Base-by-base conservation (phyloP, 2,797 vertebrate species). In the Parambassis ranga region DNA sequence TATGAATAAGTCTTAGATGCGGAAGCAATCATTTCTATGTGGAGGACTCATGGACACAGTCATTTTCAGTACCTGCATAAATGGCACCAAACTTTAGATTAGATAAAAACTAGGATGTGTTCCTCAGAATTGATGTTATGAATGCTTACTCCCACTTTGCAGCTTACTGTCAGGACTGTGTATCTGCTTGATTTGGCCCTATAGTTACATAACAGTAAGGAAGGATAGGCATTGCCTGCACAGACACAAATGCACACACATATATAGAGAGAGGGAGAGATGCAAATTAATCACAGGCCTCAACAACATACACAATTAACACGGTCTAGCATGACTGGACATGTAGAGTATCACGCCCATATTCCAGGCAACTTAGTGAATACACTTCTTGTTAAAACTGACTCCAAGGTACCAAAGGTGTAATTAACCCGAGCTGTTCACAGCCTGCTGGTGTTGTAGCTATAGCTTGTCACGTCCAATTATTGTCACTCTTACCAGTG, bases 341-440 rank as follows among this genome's bases (percentile, higher is more conserved):
- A 43, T 53, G 84, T 39, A 14, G 49, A 14, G 46, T 72, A 65
- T 77, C 81, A 79, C 84, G 80, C 77, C 81, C 73, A 67, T 71
- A 26, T 75, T 77, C 20, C 76, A 44, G 65, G 63, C 50, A 50
- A 71, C 46, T 56, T 46, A 11, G n/a, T 32, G 39, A 73, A 49
- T 56, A 47, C 47, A 28, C 62, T 52, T 61, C 47, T 56, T 60
- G 46, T 71, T 38, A 77, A 81, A 73, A 74, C 51, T 46, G 9
- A 57, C 33, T 22, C 14, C 13, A 10, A 47, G 38, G 60, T 36
- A 61, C 50, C 65, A 30, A 71, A 57, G 39, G 30, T 69, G 50
- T 57, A 59, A 75, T 75, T 75, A 62, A 37, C 52, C 56, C 8
- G 7, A 33, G 30, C 27, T 39, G 19, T 51, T 62, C 33, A 16